Evolutionary conservation across 2,797 vertebrate genomes (phyloP), one percentile per base, ranked within the genome.

Genomic region (Moxostoma hubbsi): DNA sequence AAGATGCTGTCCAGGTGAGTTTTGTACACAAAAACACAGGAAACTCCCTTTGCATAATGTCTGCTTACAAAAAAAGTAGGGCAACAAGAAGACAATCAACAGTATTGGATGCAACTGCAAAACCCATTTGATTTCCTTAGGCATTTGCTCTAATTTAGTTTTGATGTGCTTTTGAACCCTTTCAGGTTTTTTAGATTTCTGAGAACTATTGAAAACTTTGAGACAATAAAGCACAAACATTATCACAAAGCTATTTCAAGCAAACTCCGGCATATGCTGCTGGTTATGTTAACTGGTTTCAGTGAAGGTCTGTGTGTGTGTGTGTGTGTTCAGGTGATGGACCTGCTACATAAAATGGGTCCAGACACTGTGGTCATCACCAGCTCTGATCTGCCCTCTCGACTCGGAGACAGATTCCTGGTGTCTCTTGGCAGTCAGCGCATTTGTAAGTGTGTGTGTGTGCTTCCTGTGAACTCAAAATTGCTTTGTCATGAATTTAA

Each of bases 301-400:
- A 13, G 51, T 53, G 13, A 12, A 53, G 51, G 11, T 53, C 51
- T 13, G 4, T 4, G 24, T 24, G 6, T 58, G 5, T 24, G 24
- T 84, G 57, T 84, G 57, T 11, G 66, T 74, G 58, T 73, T 47
- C 59, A 99, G 98, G 98, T 99, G 4, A 99, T 99, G 98, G 98
- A 99, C 86, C 86, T 96, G 74, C 94, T 99, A 12, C 97, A 98
- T 77, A 89, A 95, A 6, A 96, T 98, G 96, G 98, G 98, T 84
- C 98, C 97, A 2, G 95, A 97, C 89, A 99, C 96, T 0, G 97
- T 99, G 90, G 97, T 98, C 88, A 98, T 99, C 90, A 99, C 98
- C 86, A 98, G 97, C 89, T 98, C 97, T 1, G 94, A 98, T 82
- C 93, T 99, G 1, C 96, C 96, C 8, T 92, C 96, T 11, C 85